Percentiles rank a stretch among this genome's conserved stretches.
Conservation (phyloP, 37 sponge, comb jelly and placozoan genomes). For the Beroe ovata region DNA sequence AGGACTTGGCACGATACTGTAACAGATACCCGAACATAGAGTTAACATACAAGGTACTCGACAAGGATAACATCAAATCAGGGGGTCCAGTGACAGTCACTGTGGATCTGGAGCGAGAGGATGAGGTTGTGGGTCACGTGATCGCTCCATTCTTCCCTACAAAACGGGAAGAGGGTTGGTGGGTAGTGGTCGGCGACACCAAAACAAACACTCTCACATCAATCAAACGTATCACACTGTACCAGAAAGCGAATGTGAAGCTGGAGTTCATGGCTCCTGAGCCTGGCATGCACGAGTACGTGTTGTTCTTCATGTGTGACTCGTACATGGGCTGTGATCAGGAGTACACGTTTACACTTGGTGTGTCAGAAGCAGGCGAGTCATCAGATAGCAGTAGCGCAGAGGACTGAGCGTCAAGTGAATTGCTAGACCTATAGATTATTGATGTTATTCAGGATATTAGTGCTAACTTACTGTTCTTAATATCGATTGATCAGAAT, state of each 20-base stretch:
- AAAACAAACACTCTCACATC: slow-evolving; percentile 85
- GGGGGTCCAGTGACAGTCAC: slow-evolving; percentile 72
- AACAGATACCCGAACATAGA: slow-evolving; percentile 99
- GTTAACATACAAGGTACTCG: slow-evolving; percentile 76
- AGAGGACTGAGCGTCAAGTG: slow-evolving; percentile 17
- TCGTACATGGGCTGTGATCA: slow-evolving; percentile 99
- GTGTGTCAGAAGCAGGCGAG: slow-evolving; percentile 70
- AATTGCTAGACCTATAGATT: background rate
- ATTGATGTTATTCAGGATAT: slow-evolving; percentile 15
- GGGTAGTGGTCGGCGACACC: slow-evolving; percentile 96
- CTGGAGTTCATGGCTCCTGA: slow-evolving; percentile 91
- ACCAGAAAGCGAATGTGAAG: slow-evolving; percentile 85
- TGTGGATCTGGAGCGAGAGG: slow-evolving; percentile 89
- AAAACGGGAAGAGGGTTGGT: slow-evolving; percentile 99
- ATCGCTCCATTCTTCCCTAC: slow-evolving; percentile 97
- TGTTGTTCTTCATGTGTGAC: slow-evolving; percentile 98
- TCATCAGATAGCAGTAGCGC: slow-evolving; percentile 38
- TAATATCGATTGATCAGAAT: too few relatives aligned
- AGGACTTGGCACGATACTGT: slow-evolving; percentile 94
- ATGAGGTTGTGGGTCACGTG: slow-evolving; percentile 87
- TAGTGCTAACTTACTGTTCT: too few relatives aligned
- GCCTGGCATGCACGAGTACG: slow-evolving; percentile 83
- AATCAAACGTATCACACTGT: slow-evolving; percentile 92
- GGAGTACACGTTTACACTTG: slow-evolving; percentile 85
- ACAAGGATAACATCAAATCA: slow-evolving; percentile 75